A percentile compares a stretch with the other conserved stretches of the same genome.
Evolutionary conservation across 2,113 vertebrate species (phyloP).

Genomic region (Gambusia holbrooki): DNA sequence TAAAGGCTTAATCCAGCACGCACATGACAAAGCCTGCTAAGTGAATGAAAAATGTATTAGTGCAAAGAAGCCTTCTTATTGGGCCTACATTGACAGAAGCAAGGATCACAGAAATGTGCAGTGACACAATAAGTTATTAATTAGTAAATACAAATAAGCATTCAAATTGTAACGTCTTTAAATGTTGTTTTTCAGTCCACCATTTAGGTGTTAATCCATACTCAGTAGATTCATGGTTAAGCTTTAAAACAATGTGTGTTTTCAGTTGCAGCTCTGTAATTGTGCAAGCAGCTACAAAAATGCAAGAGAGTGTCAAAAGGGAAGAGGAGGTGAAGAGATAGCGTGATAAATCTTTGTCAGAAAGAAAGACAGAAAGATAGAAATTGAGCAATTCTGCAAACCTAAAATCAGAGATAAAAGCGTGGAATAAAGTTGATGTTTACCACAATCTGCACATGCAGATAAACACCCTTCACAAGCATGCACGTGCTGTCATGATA

Average conservation of each 20-base stretch:
- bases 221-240: not conserved
- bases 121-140: conserved; percentile 39
- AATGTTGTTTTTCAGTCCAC: not conserved
- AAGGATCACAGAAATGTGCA: conserved; percentile 44
- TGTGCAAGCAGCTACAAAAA: conserved; percentile 33
- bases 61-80: conserved; percentile 56
- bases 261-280: conserved; percentile 24
- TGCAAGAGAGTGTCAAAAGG: conserved; percentile 26
- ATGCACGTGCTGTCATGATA: conserved; percentile 40
- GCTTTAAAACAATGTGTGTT: conserved; percentile 10
- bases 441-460: conserved; percentile 1
- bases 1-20: conserved; percentile 64
- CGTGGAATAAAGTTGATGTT: not conserved
- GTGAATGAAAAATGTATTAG: conserved; percentile 69
- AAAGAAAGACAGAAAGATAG: conserved; percentile 24
- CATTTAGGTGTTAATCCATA: conserved; percentile 10
- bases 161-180: conserved; percentile 35
- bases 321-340: conserved; percentile 48
- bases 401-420: conserved; percentile 8
- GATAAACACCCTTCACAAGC: not conserved
- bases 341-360: conserved; percentile 44
- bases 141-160: conserved; percentile 38
- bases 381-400: conserved; percentile 39
- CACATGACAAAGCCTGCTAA: conserved; percentile 71
- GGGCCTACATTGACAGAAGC: conserved; percentile 40